These are phyloP conservation scores for Cetoscarus ocellatus DNA, from an alignment of 2,797 vertebrate genomes.

Conservation along the genomic window DNA sequence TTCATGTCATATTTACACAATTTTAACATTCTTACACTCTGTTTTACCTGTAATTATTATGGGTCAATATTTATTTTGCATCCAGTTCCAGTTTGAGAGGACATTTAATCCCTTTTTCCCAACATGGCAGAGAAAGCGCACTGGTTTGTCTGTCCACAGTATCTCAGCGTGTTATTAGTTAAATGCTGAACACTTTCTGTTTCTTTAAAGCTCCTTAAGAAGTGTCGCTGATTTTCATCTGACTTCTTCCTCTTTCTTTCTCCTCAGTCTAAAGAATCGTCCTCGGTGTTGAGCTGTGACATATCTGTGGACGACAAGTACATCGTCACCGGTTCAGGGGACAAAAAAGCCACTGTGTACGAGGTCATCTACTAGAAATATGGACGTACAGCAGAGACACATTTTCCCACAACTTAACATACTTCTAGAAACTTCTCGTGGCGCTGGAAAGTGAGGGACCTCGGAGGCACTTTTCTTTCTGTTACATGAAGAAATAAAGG, in stretches of 20 bases:
- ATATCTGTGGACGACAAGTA: slow-evolving; percentile 90
- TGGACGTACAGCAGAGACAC: slow-evolving; percentile 27
- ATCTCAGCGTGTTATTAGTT: too few species aligned
- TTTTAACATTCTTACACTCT: too few species aligned
- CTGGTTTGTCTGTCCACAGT: too few species aligned
- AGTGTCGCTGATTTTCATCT: not conserved
- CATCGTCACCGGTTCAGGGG: slow-evolving; percentile 89
- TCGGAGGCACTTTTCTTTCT: slow-evolving; percentile 22
- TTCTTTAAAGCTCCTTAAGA: not conserved
- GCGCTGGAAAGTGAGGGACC: slow-evolving; percentile 36
- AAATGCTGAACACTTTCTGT: not conserved
- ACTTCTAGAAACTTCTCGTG: slow-evolving; percentile 27
- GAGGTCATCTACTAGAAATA: slow-evolving; percentile 87
- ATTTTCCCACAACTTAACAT: slow-evolving; percentile 15
- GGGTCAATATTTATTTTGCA: too few species aligned
- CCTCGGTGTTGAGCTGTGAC: slow-evolving; percentile 89
- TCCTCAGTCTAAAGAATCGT: slow-evolving; percentile 88
- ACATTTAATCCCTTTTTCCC: too few species aligned
- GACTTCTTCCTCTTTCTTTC: slow-evolving; percentile 4
- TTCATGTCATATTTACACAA: too few species aligned
- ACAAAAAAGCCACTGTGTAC: slow-evolving; percentile 90
- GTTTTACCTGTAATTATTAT: too few species aligned
- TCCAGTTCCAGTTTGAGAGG: too few species aligned
- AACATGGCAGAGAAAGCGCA: too few species aligned
- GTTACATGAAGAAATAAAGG: slow-evolving; percentile 35